Base-by-base conservation (phyloP, 2,888 invertebrate genomes). In the Platerodrilus igneus region DNA sequence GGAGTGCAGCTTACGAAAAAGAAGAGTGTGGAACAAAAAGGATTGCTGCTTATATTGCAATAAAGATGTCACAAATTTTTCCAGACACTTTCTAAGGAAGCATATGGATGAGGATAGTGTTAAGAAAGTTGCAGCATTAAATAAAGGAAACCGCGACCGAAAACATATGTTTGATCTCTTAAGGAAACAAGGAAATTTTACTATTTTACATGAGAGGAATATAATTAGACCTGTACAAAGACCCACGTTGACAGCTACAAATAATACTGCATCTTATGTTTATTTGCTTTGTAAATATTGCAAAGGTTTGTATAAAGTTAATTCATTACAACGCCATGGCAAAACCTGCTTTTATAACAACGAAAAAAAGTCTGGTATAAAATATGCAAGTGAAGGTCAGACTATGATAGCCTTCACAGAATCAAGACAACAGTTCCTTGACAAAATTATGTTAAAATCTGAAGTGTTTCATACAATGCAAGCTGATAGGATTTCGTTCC, bases 41-140 rank as follows among this genome's bases (percentile, higher is more conserved):
- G 51, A 51, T 41, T 23, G 48, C 2, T 53, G 51, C 23, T 4
- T 31, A 5, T 47, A 47, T 34, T 53, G 50, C 18, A 23, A 45
- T 18, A 30, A 6, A 16, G 48, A 53, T 36, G 23, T 47, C 2
- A 52, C 52, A 35, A 51, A 53, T 26, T 51, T 53, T 37, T 51
- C 48, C 6, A 32, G 47, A 22, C 49, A 52, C 41, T 18, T 52
- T 15, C 43, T 41, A 22, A 25, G 52, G 38, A 50, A 49, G 7
- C 50, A 50, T 28, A 17, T 21, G 20, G 34, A 45, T 2, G 43
- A 52, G 35, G 38, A 45, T 23, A 30, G 30, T 31, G 50, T 52
- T 17, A 2, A 30, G 10, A 40, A 37, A 44, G 51, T 51, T 25
- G 16, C 43, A 20, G 6, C 11, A 7, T 19, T 36, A 14, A 42